phyloP scores from a whole-genome alignment of 2,888 invertebrate species.

The Lottia scabra region DNA sequence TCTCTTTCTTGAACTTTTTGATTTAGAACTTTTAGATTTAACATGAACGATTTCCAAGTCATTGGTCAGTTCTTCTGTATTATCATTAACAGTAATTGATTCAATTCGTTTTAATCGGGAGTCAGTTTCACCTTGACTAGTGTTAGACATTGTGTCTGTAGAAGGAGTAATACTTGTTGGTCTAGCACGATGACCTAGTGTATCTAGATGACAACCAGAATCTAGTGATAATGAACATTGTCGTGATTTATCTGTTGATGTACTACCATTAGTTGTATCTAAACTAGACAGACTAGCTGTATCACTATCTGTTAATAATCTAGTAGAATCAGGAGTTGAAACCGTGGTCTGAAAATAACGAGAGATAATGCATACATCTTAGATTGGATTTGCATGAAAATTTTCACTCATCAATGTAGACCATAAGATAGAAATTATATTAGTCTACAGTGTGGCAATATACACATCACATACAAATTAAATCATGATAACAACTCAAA shows the following conservation, averaged over 20 bases:
- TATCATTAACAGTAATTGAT: constrained; percentile 20
- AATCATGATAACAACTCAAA: too few species aligned
- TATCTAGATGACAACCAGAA: constrained; percentile 41
- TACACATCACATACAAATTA: too few species aligned
- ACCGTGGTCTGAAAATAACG: constrained; percentile 16
- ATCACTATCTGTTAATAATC: constrained; percentile 39
- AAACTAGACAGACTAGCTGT: constrained; percentile 38
- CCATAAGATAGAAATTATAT: too few species aligned
- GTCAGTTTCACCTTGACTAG: constrained; percentile 25
- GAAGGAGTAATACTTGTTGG: constrained; percentile 26
- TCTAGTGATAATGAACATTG: constrained; percentile 37
- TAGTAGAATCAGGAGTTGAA: constrained; percentile 26
- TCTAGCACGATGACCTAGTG: constrained; percentile 30
- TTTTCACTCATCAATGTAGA: too few species aligned
- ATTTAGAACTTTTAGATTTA: constrained; percentile 31
- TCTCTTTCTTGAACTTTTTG: constrained; percentile 29
- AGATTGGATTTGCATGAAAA: too few species aligned
- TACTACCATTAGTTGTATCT: constrained; percentile 23
- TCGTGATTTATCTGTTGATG: constrained; percentile 3
- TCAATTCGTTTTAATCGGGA: constrained; percentile 28
- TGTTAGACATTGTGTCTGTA: constrained; percentile 32
- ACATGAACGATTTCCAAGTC: constrained; percentile 48
- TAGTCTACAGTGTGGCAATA: too few species aligned
- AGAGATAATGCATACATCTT: background rate
- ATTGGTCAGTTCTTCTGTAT: constrained; percentile 21